phyloP scores from a whole-genome alignment of 2,113 vertebrate species.

The Corapipo altera region DNA sequence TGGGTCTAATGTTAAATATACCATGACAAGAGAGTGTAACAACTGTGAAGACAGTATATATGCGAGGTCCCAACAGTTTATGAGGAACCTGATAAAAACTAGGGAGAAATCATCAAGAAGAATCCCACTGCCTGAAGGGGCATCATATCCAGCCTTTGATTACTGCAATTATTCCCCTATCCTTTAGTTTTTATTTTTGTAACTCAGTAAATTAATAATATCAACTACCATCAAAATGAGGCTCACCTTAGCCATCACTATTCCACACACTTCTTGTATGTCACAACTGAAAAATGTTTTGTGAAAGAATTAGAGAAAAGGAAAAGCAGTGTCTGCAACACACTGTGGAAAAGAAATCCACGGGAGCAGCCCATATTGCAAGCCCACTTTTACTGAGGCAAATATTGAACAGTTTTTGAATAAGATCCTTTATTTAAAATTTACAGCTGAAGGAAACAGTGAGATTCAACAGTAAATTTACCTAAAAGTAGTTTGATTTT shows the following conservation, averaged over 20 bases:
- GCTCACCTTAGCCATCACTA: fast-evolving
- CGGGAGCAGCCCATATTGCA: not conserved
- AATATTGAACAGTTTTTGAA: not conserved
- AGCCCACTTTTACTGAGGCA: not conserved
- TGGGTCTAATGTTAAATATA: not conserved
- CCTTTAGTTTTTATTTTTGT: not conserved
- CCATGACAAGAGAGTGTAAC: not conserved
- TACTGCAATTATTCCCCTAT: not conserved
- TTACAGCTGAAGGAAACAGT: not conserved
- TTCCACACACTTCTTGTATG: not conserved
- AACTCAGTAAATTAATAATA: not conserved
- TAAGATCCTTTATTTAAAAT: not conserved
- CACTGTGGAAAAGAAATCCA: not conserved
- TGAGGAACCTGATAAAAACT: not conserved
- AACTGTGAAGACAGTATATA: not conserved
- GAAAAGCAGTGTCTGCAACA: not conserved
- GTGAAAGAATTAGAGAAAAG: not conserved
- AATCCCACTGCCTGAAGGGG: not conserved
- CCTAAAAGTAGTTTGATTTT: not conserved
- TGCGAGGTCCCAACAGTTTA: not conserved
- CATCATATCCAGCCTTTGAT: not conserved
- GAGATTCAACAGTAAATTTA: not conserved
- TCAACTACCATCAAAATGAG: not conserved
- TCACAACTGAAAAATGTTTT: not conserved
- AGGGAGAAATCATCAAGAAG: not conserved